These are phyloP conservation scores for Agriopis marginaria DNA, from an alignment of 2,888 invertebrate species.

Conservation along the genomic window DNA sequence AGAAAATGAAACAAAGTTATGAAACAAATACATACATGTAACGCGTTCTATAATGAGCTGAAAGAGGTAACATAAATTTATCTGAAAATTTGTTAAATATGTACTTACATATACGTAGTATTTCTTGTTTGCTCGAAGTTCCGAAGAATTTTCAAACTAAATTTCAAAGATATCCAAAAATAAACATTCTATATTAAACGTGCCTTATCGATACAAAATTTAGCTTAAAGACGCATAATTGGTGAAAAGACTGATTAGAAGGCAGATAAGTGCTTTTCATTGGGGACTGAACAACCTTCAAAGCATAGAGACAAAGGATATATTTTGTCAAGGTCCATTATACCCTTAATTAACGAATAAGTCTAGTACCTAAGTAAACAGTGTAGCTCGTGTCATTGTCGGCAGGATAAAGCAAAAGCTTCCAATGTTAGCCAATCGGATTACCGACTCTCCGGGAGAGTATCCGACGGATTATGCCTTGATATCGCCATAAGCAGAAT, in stretches of 20 bases:
- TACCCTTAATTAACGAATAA: slow-evolving; percentile 15
- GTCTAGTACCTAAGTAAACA: slow-evolving; percentile 7
- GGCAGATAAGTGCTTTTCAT: slow-evolving; percentile 3
- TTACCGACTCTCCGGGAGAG: slow-evolving; percentile 58
- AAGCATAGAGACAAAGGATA: slow-evolving; percentile 8
- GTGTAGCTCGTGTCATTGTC: slow-evolving; percentile 17
- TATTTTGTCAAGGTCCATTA: slow-evolving; percentile 9
- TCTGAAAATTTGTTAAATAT: too few species aligned
- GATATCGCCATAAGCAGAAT: slow-evolving; percentile 46
- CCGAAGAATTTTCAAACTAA: background rate
- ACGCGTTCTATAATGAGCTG: too few species aligned
- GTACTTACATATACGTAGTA: background rate
- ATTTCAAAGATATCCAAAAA: background rate
- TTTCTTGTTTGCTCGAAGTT: background rate
- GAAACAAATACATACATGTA: too few species aligned
- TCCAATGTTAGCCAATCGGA: slow-evolving; percentile 58
- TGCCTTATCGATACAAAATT: background rate
- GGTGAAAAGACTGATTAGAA: slow-evolving; percentile 2
- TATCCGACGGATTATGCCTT: slow-evolving; percentile 54
- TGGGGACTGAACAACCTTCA: slow-evolving; percentile 7
- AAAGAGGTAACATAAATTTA: too few species aligned
- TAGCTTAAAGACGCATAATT: background rate
- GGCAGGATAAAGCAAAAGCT: slow-evolving; percentile 41
- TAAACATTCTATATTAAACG: background rate
- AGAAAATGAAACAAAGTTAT: too few species aligned